Percentiles rank a stretch among this genome's conserved stretches.
These are phyloP conservation scores for Gymnoscelis rufifasciata DNA, from an alignment of 2,888 invertebrate species.

Conservation along the genomic window DNA sequence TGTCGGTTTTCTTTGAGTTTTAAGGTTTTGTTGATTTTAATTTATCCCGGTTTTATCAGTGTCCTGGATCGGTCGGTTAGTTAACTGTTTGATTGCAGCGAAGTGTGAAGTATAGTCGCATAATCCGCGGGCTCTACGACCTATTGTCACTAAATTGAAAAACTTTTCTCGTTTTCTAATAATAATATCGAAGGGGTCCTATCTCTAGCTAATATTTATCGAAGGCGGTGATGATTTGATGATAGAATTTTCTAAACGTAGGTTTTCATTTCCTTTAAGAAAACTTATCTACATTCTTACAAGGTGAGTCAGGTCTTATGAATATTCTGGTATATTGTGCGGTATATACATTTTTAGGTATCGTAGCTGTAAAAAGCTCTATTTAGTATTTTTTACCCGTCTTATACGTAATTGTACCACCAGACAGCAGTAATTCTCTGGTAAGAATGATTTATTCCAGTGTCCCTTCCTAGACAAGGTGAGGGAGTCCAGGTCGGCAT, in stretches of 20 bases:
- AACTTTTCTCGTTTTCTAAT: conserved; percentile 71
- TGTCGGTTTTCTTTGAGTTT: conserved; percentile 11
- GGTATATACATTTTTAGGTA: no score
- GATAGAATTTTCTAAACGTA: no score
- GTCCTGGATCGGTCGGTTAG: conserved; percentile 7
- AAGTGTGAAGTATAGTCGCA: conserved; percentile 14
- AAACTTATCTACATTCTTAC: no score
- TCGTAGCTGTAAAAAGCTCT: no score
- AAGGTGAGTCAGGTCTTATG: no score
- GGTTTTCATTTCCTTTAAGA: no score
- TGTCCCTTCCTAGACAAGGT: no score
- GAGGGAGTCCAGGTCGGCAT: conserved; percentile 6
- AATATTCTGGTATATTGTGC: no score
- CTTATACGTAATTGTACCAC: no score
- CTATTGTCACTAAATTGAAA: conserved; percentile 69
- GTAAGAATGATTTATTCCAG: no score
- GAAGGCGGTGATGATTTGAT: background rate
- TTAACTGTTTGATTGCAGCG: conserved; percentile 15
- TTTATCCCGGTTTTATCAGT: conserved; percentile 13
- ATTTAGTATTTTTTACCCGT: no score
- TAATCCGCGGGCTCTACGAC: conserved; percentile 24
- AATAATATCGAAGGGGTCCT: conserved; percentile 58
- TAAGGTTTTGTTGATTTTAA: conserved; percentile 16
- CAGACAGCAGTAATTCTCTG: no score
- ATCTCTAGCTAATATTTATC: conserved; percentile 65